Conservation (phyloP, 2,113 vertebrate species). For the Aldabrachelys gigantea region DNA sequence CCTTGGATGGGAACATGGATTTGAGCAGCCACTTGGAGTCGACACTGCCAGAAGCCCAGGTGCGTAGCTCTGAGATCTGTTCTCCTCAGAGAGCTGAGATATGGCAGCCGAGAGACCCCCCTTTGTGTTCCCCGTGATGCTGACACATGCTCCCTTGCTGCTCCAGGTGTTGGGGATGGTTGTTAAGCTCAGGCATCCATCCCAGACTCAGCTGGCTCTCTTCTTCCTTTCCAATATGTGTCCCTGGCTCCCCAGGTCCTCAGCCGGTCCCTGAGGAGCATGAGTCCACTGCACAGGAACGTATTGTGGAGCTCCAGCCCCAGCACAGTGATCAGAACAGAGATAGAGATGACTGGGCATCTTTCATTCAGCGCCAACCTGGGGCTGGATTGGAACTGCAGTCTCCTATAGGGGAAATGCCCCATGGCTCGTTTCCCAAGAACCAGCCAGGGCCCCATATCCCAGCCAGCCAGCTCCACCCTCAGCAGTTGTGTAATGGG, state of each 20-base stretch:
- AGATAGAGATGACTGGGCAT: too few relatives aligned
- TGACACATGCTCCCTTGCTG: not conserved
- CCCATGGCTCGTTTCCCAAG: not conserved
- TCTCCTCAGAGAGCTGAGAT: not conserved
- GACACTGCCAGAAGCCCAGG: not conserved
- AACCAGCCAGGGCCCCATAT: not conserved
- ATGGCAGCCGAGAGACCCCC: not conserved
- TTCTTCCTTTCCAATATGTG: not conserved
- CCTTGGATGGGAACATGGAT: not conserved
- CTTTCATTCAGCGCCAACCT: not conserved
- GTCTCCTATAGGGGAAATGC: not conserved
- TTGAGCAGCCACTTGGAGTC: not conserved
- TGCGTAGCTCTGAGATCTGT: not conserved
- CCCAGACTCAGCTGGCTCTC: too few relatives aligned
- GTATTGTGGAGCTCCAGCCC: not conserved
- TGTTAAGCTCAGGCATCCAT: not conserved
- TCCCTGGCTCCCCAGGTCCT: not conserved
- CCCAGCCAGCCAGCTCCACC: too few relatives aligned
- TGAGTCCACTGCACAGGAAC: not conserved
- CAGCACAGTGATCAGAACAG: not conserved
- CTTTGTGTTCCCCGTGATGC: not conserved
- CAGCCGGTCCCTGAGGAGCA: too few relatives aligned
- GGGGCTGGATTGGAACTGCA: not conserved
- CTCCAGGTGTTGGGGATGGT: not conserved
- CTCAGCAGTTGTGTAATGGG: not conserved